Evolutionary conservation across 1,140 invertebrate genomes (phyloP), one percentile per base, ranked within the genome.

Genomic region (Copidosoma floridanum): DNA sequence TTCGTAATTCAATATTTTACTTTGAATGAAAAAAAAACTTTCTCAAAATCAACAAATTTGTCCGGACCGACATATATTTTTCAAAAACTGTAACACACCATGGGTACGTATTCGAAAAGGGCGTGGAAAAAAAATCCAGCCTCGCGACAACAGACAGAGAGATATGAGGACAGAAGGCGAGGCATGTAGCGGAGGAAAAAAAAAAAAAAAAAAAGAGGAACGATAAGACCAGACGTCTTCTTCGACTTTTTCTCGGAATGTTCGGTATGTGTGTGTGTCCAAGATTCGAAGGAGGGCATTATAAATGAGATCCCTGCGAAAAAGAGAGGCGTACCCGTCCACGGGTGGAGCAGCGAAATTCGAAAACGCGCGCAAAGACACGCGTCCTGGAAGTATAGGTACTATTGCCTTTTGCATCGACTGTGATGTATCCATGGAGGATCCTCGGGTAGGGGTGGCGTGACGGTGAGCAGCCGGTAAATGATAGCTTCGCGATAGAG

Each of bases 271-370:
- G 23, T 20, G 14, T 46, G 8, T 14, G 18, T 18, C 3, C 20
- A 18, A 52, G 46, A 62, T 62, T 56, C 53, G 65, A 68, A 67
- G 64, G 65, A 64, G 62, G 55, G 64, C 61, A 69, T 65, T 68
- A 71, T 68, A 66, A 71, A 71, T 66, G 69, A 57, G 64, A 59
- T 61, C 55, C 56, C 52, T 53, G 51, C 64, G 55, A 68, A 64
- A 20, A 56, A 61, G 35, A 16, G 51, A 24, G 5, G n/a, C n/a
- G n/a, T n/a, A n/a, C n/a, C n/a, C 50, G 57, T 21, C 27, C 41
- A n/a, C n/a, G n/a, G n/a, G n/a, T n/a, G n/a, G 46, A 37, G 35
- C 43, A n/a, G 29, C 50, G 11, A 53, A 37, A 47, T 35, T 32
- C 18, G n/a, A 51, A 50, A 46, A 46, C 41, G 24, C 40, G 32